Base-by-base conservation (phyloP, 2,797 vertebrate genomes). In the Coregonus suidteri region DNA sequence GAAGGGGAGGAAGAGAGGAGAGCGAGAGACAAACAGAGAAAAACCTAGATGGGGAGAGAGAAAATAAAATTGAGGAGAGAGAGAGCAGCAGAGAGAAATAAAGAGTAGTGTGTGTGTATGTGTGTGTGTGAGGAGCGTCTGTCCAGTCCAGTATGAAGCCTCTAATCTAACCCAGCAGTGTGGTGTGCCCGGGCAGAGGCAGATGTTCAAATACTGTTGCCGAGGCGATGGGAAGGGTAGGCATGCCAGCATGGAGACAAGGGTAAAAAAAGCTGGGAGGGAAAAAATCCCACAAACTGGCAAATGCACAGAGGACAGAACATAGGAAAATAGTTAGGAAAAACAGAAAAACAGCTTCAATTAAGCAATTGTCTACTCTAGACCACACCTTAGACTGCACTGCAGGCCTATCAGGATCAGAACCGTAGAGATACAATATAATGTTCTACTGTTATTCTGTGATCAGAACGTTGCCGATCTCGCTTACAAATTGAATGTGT, bases 131-230 rank as follows among this genome's bases (percentile, higher is more conserved):
- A 20, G n/a, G 20, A 51, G 25, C 4, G 9, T 34, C 65, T 34
- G 25, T 67, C 31, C 65, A 67, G n/a, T 41, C 16, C 68, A 71
- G 35, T 6, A 20, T 41, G 35, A 35, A 69, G 67, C 37, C 34
- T 52, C 69, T 71, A 47, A 64, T 64, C n/a, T 64, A 64, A 41
- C 37, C 18, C 35, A 71, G 18, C 69, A 30, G 71, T 54, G 71
- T 31, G 71, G 51, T 30, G 71, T 53, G 71, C 11, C 18, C 51
- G 4, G 84, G 81, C 74, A 84, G 83, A 68, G 82, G 82, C 86
- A 90, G 85, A 91, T 90, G 85, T 83, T 91, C 82, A 87, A 86
- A 88, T 76, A 77, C 83, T 77, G 87, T 88, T 77, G 79, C 80
- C 86, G 66, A 74, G 80, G 83, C 81, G 88, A 90, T 77, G 37